phyloP scores from a whole-genome alignment of 1,140 invertebrate species.

The Zaprionus tsacasi region DNA sequence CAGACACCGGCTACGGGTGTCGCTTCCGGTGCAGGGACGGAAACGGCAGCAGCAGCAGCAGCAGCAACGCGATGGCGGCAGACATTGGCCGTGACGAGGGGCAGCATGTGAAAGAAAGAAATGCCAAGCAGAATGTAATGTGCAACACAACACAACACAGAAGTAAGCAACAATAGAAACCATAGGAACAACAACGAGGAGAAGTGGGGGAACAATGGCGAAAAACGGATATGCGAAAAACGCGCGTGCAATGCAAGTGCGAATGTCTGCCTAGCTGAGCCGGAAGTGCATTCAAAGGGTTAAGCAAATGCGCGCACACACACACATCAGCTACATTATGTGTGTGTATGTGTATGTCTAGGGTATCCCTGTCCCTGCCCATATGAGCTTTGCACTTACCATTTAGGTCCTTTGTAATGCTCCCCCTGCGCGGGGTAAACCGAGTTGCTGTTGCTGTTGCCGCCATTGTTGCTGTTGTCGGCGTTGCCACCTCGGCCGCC shows the following conservation, averaged over 20 bases:
- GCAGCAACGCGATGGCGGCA: slow-evolving; percentile 22
- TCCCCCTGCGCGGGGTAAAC: slow-evolving; percentile 30
- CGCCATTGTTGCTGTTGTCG: slow-evolving; percentile 9
- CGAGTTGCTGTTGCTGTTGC: slow-evolving; percentile 7
- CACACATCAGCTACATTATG: slow-evolving; percentile 2
- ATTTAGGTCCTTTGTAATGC: slow-evolving; percentile 78
- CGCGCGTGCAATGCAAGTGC: slow-evolving; percentile 73
- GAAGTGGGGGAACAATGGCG: not conserved
- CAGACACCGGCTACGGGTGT: slow-evolving; percentile 20
- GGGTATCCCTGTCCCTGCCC: slow-evolving; percentile 41
- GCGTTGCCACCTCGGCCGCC: not conserved
- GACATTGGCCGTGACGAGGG: slow-evolving; percentile 23
- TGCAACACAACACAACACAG: slow-evolving; percentile 21
- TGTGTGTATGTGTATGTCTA: slow-evolving; percentile 1
- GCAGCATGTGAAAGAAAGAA: slow-evolving; percentile 58
- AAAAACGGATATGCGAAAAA: slow-evolving; percentile 75
- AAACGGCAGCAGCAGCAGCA: slow-evolving; percentile 50
- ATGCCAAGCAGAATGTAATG: slow-evolving; percentile 41
- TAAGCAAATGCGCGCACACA: slow-evolving; percentile 64
- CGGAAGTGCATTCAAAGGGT: slow-evolving; percentile 79
- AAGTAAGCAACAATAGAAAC: slow-evolving; percentile 45
- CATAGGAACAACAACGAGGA: not conserved
- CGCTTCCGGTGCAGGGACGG: slow-evolving; percentile 29
- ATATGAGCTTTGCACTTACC: slow-evolving; percentile 74
- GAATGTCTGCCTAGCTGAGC: slow-evolving; percentile 56